Percentiles rank a stretch among this genome's conserved stretches.
Evolutionary conservation across 1,140 invertebrate genomes (phyloP).

Genomic region (Aphelenchoides avenae): DNA sequence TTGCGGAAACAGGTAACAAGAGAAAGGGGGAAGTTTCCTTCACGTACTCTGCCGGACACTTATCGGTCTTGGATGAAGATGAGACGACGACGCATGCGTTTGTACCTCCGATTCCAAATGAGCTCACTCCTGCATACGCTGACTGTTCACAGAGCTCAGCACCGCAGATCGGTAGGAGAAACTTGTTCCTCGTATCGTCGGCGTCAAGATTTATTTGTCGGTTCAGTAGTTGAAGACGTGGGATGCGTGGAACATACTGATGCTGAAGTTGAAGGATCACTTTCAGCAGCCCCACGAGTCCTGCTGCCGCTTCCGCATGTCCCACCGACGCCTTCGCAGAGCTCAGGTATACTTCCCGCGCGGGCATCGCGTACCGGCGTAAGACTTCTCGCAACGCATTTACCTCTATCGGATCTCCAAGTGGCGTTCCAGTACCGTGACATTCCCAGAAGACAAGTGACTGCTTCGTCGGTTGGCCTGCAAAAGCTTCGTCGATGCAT

Average conservation of each 20-base stretch:
- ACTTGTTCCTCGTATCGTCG: too few species aligned
- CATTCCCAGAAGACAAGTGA: conserved; percentile 39
- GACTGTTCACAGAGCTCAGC: too few species aligned
- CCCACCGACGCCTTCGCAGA: conserved; percentile 40
- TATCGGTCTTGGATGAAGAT: too few species aligned
- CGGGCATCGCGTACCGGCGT: neutral
- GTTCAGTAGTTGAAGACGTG: conserved; percentile 8
- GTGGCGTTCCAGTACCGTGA: conserved; percentile 44
- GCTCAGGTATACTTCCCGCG: neutral
- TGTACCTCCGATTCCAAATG: conserved; percentile 45
- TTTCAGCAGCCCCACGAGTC: conserved; percentile 40
- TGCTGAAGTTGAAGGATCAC: conserved; percentile 19
- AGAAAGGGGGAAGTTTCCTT: conserved; percentile 14
- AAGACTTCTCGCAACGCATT: conserved; percentile 38
- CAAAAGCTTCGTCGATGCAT: too few species aligned
- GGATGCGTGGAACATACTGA: neutral
- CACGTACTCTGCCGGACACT: too few species aligned
- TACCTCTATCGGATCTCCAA: conserved; percentile 50
- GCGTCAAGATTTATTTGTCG: conserved; percentile 11
- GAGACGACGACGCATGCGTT: conserved; percentile 42
- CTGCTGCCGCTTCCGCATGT: conserved; percentile 46
- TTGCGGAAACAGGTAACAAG: conserved; percentile 33
- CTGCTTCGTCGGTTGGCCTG: too few species aligned
- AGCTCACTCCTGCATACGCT: conserved; percentile 22
- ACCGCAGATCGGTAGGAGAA: too few species aligned